These are phyloP conservation scores for Colinus virginianus DNA, from an alignment of 2,113 vertebrate genomes.

Conservation along the genomic window DNA sequence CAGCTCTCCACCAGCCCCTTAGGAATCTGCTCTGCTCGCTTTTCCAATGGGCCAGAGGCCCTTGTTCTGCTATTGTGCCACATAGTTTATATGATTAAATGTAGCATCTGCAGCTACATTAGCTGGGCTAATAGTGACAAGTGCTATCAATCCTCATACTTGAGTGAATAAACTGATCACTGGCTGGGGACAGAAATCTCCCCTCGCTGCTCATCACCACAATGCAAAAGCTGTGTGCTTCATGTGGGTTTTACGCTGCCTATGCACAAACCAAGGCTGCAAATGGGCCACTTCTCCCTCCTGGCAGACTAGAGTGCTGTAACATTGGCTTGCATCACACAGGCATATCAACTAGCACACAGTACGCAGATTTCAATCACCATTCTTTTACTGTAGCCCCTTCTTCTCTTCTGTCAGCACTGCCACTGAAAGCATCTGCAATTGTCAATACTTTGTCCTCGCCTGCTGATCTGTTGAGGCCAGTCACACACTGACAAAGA, in stretches of 20 bases:
- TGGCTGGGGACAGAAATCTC: conserved; percentile 35
- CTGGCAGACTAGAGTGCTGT: background rate
- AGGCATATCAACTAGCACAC: background rate
- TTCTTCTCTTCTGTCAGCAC: background rate
- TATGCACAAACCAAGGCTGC: background rate
- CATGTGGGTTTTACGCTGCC: background rate
- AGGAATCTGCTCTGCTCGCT: background rate
- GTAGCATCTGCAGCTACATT: conserved; percentile 61
- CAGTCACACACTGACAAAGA: background rate
- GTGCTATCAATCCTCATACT: conserved; percentile 61
- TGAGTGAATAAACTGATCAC: conserved; percentile 41
- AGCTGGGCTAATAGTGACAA: conserved; percentile 61
- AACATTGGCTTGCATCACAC: background rate
- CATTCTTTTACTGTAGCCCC: background rate
- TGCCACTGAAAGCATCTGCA: background rate
- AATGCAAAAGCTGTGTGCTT: background rate
- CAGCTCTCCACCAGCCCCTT: background rate
- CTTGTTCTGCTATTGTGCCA: background rate
- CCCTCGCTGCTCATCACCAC: conserved; percentile 17
- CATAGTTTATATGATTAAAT: conserved; percentile 48
- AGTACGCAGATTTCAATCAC: background rate
- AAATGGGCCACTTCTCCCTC: background rate
- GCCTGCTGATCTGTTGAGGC: background rate
- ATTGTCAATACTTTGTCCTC: background rate
- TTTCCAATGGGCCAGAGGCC: conserved; percentile 14